Evolutionary conservation across 2,113 vertebrate species (phyloP).

Genomic region (Carassius carassius): DNA sequence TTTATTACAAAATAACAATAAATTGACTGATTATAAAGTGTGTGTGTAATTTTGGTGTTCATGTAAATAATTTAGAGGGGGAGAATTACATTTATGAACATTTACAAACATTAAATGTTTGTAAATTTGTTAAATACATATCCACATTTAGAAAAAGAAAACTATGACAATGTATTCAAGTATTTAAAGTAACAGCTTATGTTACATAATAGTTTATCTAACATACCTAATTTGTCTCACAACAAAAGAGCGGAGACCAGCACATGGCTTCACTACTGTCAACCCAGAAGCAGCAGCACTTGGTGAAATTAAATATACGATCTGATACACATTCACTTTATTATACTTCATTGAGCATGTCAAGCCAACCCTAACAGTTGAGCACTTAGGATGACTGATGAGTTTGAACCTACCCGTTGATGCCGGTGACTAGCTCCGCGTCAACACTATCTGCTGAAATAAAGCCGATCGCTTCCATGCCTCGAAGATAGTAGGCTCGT

Average conservation of each 20-base stretch:
- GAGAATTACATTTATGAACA: too few relatives aligned
- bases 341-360: background rate
- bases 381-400: background rate
- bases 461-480: background rate
- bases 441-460: conserved; percentile 29
- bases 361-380: background rate
- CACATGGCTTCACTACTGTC: background rate
- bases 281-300: background rate
- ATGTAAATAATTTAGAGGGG: too few relatives aligned
- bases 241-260: background rate
- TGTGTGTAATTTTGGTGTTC: too few relatives aligned
- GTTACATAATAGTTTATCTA: background rate
- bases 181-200: too few relatives aligned
- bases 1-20: too few relatives aligned
- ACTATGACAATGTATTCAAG: too few relatives aligned
- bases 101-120: too few relatives aligned
- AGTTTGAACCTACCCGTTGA: conserved; percentile 26
- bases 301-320: background rate
- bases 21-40: too few relatives aligned
- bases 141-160: too few relatives aligned
- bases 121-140: too few relatives aligned
- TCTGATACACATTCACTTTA: background rate
- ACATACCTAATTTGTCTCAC: background rate
- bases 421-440: conserved; percentile 30
- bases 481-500: background rate